Evolutionary conservation across 2,113 vertebrate genomes (phyloP).

Genomic region (Charadrius vociferus): DNA sequence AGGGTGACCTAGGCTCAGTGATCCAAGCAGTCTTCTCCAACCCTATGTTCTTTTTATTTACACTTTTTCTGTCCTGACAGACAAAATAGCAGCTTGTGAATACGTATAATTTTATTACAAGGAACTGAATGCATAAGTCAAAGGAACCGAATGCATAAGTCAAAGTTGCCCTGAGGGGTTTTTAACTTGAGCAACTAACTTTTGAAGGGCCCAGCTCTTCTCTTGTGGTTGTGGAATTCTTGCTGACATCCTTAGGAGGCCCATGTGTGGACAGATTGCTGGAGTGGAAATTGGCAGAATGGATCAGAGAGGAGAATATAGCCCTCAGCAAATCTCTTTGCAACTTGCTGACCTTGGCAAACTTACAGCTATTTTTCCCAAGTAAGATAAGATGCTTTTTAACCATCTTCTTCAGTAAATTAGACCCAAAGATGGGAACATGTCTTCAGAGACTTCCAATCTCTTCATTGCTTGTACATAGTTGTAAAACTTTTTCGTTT

Average conservation of each 20-base stretch:
- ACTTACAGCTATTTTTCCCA: neutral
- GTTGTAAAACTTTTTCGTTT: neutral
- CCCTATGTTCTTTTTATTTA: neutral
- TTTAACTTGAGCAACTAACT: slow-evolving; percentile 21
- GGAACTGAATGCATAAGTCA: neutral
- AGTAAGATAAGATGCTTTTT: slow-evolving; percentile 28
- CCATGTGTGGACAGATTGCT: slow-evolving; percentile 38
- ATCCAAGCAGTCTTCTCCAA: neutral
- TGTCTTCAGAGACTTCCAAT: neutral
- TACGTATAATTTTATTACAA: neutral
- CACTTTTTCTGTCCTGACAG: neutral
- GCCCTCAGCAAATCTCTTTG: slow-evolving; percentile 31
- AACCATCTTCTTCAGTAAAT: slow-evolving; percentile 12
- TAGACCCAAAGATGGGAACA: slow-evolving; percentile 2
- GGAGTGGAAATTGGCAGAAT: slow-evolving; percentile 45
- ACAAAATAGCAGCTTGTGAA: slow-evolving; percentile 7
- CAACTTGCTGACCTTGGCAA: slow-evolving; percentile 58
- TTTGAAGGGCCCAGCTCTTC: slow-evolving; percentile 31
- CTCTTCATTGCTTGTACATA: neutral
- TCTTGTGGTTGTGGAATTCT: slow-evolving; percentile 51
- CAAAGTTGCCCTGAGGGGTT: neutral
- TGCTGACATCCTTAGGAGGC: slow-evolving; percentile 49
- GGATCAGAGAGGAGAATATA: slow-evolving; percentile 50
- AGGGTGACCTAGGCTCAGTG: neutral
- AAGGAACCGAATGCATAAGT: neutral